These are phyloP conservation scores for Actinia tenebrosa DNA, from an alignment of 64 coral and sea anemone genomes.

Conservation along the genomic window DNA sequence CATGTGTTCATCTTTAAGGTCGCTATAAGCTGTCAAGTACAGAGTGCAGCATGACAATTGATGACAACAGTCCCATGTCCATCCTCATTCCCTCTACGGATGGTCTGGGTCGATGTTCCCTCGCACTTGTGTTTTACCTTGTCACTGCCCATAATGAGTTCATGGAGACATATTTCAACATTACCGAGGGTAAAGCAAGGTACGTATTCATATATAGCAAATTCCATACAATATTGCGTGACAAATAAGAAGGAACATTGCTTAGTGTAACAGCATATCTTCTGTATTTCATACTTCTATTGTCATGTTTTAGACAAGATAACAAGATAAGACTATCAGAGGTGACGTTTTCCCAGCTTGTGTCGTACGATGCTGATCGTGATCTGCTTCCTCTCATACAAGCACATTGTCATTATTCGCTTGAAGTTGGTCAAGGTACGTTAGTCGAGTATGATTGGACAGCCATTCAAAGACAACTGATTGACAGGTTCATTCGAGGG, in stretches of 20 bases:
- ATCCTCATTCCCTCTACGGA: conserved; percentile 42
- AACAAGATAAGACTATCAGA: conserved; percentile 11
- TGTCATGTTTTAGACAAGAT: conserved; percentile 28
- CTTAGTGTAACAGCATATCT: not conserved
- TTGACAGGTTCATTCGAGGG: conserved; percentile 79
- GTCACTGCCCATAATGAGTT: conserved; percentile 64
- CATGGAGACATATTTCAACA: conserved; percentile 39
- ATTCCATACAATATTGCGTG: too few relatives aligned
- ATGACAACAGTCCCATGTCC: conserved; percentile 43
- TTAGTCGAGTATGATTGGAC: conserved; percentile 71
- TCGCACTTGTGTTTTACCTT: conserved; percentile 50
- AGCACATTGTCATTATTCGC: conserved; percentile 69
- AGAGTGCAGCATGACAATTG: conserved; percentile 35
- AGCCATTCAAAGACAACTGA: conserved; percentile 65
- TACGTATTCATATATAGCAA: not conserved
- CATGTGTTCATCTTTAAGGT: not conserved
- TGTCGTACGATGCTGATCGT: conserved; percentile 56
- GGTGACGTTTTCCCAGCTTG: conserved; percentile 57
- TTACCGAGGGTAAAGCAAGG: conserved; percentile 25
- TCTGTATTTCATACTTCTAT: too few relatives aligned
- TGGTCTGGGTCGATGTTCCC: conserved; percentile 60
- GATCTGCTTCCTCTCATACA: conserved; percentile 75
- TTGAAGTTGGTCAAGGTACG: conserved; percentile 68
- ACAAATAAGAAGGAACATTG: too few relatives aligned
- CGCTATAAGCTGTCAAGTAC: conserved; percentile 47